Base-by-base conservation (phyloP, 2,797 vertebrate genomes). In the Bovichtus diacanthus region DNA sequence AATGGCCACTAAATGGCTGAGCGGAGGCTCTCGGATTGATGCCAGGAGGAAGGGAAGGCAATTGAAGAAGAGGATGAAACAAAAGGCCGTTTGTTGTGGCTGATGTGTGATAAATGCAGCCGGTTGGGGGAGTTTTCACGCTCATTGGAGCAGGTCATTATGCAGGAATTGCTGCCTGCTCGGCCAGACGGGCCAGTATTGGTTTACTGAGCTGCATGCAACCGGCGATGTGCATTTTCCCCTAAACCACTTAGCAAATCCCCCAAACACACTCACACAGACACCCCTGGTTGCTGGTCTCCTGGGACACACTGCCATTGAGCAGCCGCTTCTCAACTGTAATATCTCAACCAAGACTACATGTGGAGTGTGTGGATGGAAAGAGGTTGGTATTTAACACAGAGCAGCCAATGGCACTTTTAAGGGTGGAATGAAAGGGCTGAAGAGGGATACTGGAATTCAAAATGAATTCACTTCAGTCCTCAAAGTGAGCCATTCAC, bases 141-240 rank as follows among this genome's bases (percentile, higher is more conserved):
- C 93, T 94, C 90, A 88, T 90, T 85, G 89, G 84, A 94, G 92
- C 94, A 85, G 88, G 87, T 90, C 93, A 94, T 95, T 93, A 94
- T 93, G 89, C 92, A 87, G 91, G 80, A 80, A 84, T 81, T 72
- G 90, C 86, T 78, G 89, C 85, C 56, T 68, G 79, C 85, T 90
- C 71, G 61, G 85, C 88, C 84, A 84, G 78, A 87, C 82, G 31
- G 18, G 66, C 73, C 67, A 44, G 70, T 76, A 82, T 86, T 87
- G 81, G 70, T 89, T 89, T 85, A 88, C 79, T 73, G 65, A 84
- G 81, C 86, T 21, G 66, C 76, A 58, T 65, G 75, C 72, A 75
- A 81, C 63, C 47, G 61, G 76, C 18, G 56, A 36, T 65, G 70
- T 70, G 72, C 18, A 13, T 72, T 87, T 81, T 65, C 59, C 75